These are phyloP conservation scores for Drosophila testacea DNA, from an alignment of 2,888 invertebrate species.

Conservation along the genomic window DNA sequence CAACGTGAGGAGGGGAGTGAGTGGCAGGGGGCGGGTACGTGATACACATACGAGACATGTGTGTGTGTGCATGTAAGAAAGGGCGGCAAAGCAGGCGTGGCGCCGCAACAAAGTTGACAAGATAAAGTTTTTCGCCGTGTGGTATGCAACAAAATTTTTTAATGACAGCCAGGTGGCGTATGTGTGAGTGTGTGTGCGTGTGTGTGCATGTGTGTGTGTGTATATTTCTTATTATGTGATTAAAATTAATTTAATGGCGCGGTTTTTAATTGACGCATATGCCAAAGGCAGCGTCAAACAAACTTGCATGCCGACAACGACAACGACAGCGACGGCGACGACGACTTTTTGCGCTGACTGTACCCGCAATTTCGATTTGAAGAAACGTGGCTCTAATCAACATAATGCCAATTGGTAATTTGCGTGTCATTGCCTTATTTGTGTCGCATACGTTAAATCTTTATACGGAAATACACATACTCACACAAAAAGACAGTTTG, in stretches of 20 bases:
- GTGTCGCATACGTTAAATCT: slow-evolving; percentile 36
- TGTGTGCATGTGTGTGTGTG: slow-evolving; percentile 36
- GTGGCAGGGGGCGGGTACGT: slow-evolving; percentile 6
- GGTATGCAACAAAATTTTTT: slow-evolving; percentile 74
- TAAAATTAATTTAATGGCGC: slow-evolving; percentile 81
- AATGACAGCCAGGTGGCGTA: slow-evolving; percentile 75
- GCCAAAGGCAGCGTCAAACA: slow-evolving; percentile 40
- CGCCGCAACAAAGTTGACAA: slow-evolving; percentile 71
- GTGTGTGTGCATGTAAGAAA: slow-evolving; percentile 24
- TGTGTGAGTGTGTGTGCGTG: slow-evolving; percentile 20
- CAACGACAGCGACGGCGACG: neutral
- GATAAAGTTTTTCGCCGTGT: slow-evolving; percentile 78
- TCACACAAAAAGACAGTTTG: slow-evolving; percentile 28
- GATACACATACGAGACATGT: slow-evolving; percentile 40
- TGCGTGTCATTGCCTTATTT: slow-evolving; percentile 75
- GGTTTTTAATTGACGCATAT: slow-evolving; percentile 81
- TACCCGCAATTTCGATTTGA: slow-evolving; percentile 26
- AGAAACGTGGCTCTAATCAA: slow-evolving; percentile 49
- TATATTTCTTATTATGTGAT: slow-evolving; percentile 79
- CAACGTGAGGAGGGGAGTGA: slow-evolving; percentile 14
- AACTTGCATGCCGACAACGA: slow-evolving; percentile 4
- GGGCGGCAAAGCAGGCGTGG: slow-evolving; percentile 25
- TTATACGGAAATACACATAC: too few relatives aligned
- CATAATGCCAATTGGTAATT: slow-evolving; percentile 70
- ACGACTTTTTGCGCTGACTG: slow-evolving; percentile 49